Percentiles rank a stretch among this genome's conserved stretches.
Evolutionary conservation across 2,797 vertebrate species (phyloP).

Genomic region (Malurus splendens): DNA sequence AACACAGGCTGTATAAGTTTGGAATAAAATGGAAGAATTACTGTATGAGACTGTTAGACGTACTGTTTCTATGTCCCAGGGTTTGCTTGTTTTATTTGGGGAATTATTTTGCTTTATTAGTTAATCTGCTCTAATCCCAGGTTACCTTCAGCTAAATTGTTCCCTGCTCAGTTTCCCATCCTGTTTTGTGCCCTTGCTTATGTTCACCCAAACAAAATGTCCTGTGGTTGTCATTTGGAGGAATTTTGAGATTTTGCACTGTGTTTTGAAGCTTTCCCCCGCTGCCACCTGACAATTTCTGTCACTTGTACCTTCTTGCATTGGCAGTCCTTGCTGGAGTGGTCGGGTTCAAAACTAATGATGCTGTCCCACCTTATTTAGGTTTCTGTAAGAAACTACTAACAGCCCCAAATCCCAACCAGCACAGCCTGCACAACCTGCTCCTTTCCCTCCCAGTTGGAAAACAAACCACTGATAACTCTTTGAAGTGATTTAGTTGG

Average conservation of each 20-base stretch:
- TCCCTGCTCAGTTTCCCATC: background rate
- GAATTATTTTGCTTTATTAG: background rate
- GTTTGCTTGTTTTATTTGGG: background rate
- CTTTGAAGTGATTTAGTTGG: background rate
- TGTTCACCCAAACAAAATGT: rapidly evolving
- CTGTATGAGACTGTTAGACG: background rate
- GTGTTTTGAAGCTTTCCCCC: background rate
- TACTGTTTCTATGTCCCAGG: background rate
- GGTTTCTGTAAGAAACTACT: background rate
- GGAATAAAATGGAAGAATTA: background rate
- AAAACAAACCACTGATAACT: background rate
- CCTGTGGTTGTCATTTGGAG: background rate
- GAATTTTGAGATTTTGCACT: background rate
- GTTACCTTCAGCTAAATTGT: background rate
- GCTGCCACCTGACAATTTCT: rapidly evolving
- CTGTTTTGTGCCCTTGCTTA: background rate
- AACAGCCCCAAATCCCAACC: background rate
- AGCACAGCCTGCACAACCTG: background rate
- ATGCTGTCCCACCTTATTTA: background rate
- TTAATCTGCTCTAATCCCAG: background rate
- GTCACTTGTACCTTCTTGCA: background rate
- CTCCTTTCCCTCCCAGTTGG: background rate
- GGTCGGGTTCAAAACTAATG: background rate
- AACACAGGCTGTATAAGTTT: background rate
- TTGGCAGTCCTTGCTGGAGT: background rate